A percentile compares a stretch with the other conserved stretches of the same genome.
Conservation (phyloP, 2,113 vertebrate genomes). For the Serilophus lunatus region DNA sequence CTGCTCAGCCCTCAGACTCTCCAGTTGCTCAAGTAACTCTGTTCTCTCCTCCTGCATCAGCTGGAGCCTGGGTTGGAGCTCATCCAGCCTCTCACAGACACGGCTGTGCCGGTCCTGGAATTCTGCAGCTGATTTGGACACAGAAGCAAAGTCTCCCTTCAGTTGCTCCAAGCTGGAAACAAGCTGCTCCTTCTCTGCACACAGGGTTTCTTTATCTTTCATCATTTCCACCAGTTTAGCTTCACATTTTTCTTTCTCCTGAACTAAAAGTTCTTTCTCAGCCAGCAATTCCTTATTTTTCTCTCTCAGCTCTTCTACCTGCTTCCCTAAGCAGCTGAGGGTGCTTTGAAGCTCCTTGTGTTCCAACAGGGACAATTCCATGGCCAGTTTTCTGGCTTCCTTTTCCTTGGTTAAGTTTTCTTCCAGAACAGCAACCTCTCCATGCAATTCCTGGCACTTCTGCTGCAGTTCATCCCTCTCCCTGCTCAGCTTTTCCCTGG, state of each 20-base stretch:
- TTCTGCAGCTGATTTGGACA: conserved; percentile 72
- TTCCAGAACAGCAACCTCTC: conserved; percentile 51
- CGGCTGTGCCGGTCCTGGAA: conserved; percentile 61
- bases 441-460: conserved; percentile 69
- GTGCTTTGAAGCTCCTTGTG: conserved; percentile 55
- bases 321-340: conserved; percentile 62
- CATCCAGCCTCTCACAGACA: conserved; percentile 68
- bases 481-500: conserved; percentile 69
- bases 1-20: conserved; percentile 57
- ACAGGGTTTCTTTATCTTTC: conserved; percentile 66
- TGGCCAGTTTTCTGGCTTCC: conserved; percentile 68
- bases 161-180: conserved; percentile 69
- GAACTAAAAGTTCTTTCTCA: conserved; percentile 65
- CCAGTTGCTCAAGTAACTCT: conserved; percentile 60
- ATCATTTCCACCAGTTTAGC: conserved; percentile 58
- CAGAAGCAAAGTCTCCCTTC: conserved; percentile 54
- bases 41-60: conserved; percentile 53
- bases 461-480: conserved; percentile 68
- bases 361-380: conserved; percentile 50
- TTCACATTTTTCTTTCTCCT: conserved; percentile 72
- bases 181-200: conserved; percentile 64
- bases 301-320: conserved; percentile 50
- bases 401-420: conserved; percentile 66
- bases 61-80: conserved; percentile 65
- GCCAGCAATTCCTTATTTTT: conserved; percentile 60